phyloP scores from a whole-genome alignment of 2,113 vertebrate species.

The Pheucticus melanocephalus region DNA sequence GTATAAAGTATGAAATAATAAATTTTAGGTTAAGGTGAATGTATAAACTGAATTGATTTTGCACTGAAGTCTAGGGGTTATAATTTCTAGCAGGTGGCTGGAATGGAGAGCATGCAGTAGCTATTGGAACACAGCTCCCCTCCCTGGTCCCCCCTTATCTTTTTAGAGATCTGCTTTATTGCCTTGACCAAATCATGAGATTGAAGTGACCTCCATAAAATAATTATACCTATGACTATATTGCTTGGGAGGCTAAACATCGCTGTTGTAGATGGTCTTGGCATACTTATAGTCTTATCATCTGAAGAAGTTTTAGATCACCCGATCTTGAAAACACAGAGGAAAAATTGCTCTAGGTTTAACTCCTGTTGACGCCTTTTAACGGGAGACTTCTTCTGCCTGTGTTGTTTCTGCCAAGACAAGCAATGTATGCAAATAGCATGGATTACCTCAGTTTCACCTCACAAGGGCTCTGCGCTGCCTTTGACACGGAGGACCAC shows the following conservation, averaged over 20 bases:
- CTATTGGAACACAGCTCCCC: background rate
- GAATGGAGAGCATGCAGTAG: background rate
- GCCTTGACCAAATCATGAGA: background rate
- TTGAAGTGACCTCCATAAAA: background rate
- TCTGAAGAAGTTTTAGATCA: background rate
- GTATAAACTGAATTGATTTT: constrained; percentile 46
- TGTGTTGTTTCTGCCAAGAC: constrained; percentile 14
- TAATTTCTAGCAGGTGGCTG: constrained; percentile 67
- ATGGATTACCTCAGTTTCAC: background rate
- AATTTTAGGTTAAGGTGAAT: constrained; percentile 12
- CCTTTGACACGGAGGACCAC: background rate
- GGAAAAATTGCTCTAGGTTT: background rate
- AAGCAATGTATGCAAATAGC: background rate
- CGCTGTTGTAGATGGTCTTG: background rate
- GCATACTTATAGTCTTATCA: background rate
- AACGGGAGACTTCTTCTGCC: background rate
- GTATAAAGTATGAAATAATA: constrained; percentile 38
- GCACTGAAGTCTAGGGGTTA: constrained; percentile 36
- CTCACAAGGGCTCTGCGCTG: background rate
- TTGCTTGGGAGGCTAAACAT: background rate
- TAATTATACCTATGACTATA: background rate
- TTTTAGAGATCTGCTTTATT: constrained; percentile 4
- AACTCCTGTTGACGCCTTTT: constrained; percentile 2
- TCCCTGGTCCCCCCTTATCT: background rate
- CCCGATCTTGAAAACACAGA: background rate